Evolutionary conservation across 2,888 invertebrate species (phyloP).

Genomic region (Stegana nigrithorax): DNA sequence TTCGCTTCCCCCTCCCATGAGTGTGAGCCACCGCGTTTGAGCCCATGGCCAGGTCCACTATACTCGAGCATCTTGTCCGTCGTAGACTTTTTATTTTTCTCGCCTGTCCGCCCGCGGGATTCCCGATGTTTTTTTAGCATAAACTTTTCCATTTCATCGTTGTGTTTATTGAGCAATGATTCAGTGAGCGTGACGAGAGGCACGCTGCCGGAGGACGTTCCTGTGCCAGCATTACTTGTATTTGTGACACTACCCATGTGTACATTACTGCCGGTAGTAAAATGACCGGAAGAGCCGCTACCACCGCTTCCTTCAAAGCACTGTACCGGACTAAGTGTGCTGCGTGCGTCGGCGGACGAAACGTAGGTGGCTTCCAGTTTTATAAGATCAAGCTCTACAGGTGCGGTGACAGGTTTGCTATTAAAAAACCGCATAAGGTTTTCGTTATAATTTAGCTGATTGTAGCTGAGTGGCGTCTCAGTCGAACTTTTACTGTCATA

Average conservation of each 20-base stretch:
- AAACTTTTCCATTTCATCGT: constrained; percentile 84
- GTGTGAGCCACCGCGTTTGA: constrained; percentile 74
- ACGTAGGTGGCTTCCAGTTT: constrained; percentile 67
- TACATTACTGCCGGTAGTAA: constrained; percentile 73
- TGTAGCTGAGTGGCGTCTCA: constrained; percentile 85
- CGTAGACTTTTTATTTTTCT: constrained; percentile 64
- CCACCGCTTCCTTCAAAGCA: constrained; percentile 71
- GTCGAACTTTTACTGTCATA: constrained; percentile 83
- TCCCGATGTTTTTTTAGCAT: constrained; percentile 79
- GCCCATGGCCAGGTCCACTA: constrained; percentile 69
- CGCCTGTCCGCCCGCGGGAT: constrained; percentile 70
- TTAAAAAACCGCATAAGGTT: constrained; percentile 80
- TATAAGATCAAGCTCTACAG: constrained; percentile 70
- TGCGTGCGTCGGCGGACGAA: constrained; percentile 56
- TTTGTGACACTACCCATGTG: constrained; percentile 71
- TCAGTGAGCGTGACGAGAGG: constrained; percentile 73
- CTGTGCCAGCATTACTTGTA: constrained; percentile 66
- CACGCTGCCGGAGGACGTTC: constrained; percentile 57
- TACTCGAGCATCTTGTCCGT: constrained; percentile 61
- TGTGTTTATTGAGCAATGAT: constrained; percentile 77
- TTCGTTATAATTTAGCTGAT: constrained; percentile 86
- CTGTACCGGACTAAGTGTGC: constrained; percentile 60
- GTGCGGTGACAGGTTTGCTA: constrained; percentile 75
- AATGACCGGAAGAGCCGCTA: constrained; percentile 74
- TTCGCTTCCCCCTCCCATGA: constrained; percentile 74